phyloP scores from a whole-genome alignment of 2,888 invertebrate genomes.

The Neria commutata region DNA sequence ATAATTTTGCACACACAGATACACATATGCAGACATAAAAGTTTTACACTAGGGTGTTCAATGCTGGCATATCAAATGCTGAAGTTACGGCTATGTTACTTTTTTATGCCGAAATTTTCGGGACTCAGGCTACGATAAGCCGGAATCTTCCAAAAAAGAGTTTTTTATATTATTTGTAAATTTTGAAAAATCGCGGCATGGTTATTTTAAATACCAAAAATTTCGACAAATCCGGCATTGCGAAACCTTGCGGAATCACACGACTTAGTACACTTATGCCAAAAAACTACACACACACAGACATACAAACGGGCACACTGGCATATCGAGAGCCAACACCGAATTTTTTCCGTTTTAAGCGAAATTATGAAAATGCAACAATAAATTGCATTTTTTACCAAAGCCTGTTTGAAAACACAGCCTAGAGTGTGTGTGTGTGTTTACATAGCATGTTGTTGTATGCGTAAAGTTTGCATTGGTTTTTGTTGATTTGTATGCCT shows the following conservation, averaged over 20 bases:
- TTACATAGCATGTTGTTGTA: neutral
- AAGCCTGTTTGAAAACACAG: too few species aligned
- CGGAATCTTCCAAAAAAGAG: too few species aligned
- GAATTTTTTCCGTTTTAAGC: constrained; percentile 24
- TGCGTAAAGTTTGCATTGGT: neutral
- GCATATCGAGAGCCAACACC: constrained; percentile 4
- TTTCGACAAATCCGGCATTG: too few species aligned
- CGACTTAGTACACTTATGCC: constrained; percentile 4
- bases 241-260: neutral
- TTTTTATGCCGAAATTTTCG: too few species aligned
- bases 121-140: too few species aligned
- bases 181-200: too few species aligned
- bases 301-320: constrained; percentile 34
- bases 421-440: constrained; percentile 1
- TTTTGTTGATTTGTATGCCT: too few species aligned
- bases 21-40: constrained; percentile 20
- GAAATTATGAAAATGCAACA: constrained; percentile 27
- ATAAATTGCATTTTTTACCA: constrained; percentile 15
- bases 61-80: too few species aligned
- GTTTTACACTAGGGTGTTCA: too few species aligned
- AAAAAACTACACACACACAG: constrained; percentile 12
- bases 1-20: constrained; percentile 22
- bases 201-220: too few species aligned
- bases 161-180: too few species aligned
- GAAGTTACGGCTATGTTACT: too few species aligned